Evolutionary conservation across 2,888 invertebrate genomes (phyloP), one percentile per base, ranked within the genome.

Genomic region (Copidosoma aretas): DNA sequence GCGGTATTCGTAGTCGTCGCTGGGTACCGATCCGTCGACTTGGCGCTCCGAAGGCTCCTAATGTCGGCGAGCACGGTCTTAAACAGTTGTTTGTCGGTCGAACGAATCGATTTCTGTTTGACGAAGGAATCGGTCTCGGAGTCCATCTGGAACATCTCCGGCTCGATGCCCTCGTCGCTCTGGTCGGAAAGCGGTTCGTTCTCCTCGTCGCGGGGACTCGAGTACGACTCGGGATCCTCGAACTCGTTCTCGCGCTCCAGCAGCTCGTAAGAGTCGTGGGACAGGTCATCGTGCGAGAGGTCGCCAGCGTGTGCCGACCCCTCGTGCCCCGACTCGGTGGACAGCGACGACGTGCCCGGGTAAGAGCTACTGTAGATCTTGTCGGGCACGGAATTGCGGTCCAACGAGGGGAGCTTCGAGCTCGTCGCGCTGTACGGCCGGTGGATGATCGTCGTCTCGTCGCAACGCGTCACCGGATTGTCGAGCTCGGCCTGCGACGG

Each of bases 241-340:
- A 81, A 83, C 74, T 84, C 83, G 74, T 82, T 82, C 77, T 84
- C 84, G 79, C 91, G 91, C 81, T 94, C 93, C 71, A 94, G 86
- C 25, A 94, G 84, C 82, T 94, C 94, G 82, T 94, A 94, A 77
- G 93, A 94, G 82, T 94, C 94, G 82, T 94, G 94, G 43, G 94
- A 93, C 41, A 94, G 85, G 84, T 94, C 94, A 81, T 94, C 94
- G 82, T 93, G 93, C 14, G 93, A 93, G 71, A 91, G 85, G 75
- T 89, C 89, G 74, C 89, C 89, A 68, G 88, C 86, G 19, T 88
- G 88, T n/a, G 87, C 88, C 77, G 88, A 86, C 76, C 90, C 91
- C 76, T 89, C 87, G 77, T 83, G 83, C 60, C 84, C 83, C 41
- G 90, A 89, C 79, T 89, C 88, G 79, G 89, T 91, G 43, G 87